Evolutionary conservation across 2,797 vertebrate species (phyloP).

Genomic region (Pseudomugil tenellus): DNA sequence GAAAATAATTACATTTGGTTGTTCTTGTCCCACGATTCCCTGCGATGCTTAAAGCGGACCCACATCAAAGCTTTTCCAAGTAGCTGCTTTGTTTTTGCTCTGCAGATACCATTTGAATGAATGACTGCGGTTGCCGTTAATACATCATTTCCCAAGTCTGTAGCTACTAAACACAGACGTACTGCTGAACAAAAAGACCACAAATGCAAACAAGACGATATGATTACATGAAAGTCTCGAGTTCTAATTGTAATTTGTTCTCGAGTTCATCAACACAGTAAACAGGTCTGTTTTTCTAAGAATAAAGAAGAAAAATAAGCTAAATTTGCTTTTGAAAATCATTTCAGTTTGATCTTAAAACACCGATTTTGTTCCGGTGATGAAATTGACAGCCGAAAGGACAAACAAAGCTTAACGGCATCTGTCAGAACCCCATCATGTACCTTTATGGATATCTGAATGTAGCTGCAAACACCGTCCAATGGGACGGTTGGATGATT

Average conservation of each 20-base stretch:
- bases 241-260: constrained; percentile 1
- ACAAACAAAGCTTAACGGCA: constrained; percentile 7
- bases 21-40: not conserved
- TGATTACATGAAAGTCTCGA: constrained; percentile 13
- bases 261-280: constrained; percentile 4
- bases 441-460: constrained; percentile 2
- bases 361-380: constrained; percentile 7
- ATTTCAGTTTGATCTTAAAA: constrained; percentile 8
- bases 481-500: constrained; percentile 12
- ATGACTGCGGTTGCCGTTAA: not conserved
- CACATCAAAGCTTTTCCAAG: not conserved
- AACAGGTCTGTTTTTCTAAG: constrained; percentile 3
- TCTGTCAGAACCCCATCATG: constrained; percentile 5
- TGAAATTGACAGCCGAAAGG: constrained; percentile 4
- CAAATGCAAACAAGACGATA: not conserved
- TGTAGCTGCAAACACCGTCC: constrained; percentile 13
- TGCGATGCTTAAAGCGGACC: constrained; percentile 10
- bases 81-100: not conserved
- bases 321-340: constrained; percentile 10
- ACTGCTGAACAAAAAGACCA: not conserved
- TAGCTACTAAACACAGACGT: not conserved
- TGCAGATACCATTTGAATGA: constrained; percentile 4
- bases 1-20: not conserved
- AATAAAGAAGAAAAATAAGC: not conserved
- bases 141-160: constrained; percentile 9